These are phyloP conservation scores for Otocyon megalotis DNA, from an alignment of 2,113 vertebrate species.

Conservation along the genomic window DNA sequence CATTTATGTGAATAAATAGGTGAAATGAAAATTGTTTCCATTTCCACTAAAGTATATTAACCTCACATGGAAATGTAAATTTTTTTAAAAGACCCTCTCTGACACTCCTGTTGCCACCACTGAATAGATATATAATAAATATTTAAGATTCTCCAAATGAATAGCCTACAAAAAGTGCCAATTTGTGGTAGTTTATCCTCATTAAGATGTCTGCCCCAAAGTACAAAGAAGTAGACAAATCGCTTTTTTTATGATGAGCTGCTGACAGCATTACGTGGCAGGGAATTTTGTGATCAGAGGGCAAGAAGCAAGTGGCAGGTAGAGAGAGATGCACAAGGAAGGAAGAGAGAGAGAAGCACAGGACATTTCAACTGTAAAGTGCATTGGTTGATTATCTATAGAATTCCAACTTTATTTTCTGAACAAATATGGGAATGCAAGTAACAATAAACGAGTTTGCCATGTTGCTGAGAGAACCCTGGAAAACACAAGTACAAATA, in stretches of 20 bases:
- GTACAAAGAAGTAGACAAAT: neutral
- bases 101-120: neutral
- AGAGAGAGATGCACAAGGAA: neutral
- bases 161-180: neutral
- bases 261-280: neutral
- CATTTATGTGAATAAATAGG: neutral
- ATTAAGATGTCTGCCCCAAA: neutral
- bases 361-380: neutral
- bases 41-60: neutral
- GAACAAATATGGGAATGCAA: neutral
- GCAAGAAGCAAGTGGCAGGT: neutral
- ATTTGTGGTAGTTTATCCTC: neutral
- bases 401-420: neutral
- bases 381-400: neutral
- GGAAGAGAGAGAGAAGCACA: neutral
- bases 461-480: neutral
- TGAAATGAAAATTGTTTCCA: neutral
- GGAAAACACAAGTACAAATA: neutral
- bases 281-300: neutral
- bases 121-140: neutral
- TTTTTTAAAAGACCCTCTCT: neutral
- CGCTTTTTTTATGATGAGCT: neutral
- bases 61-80: neutral
- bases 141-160: slow-evolving; percentile 8
- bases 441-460: neutral